phyloP scores from a whole-genome alignment of 2,888 invertebrate species.

The Drosophila greeni region DNA sequence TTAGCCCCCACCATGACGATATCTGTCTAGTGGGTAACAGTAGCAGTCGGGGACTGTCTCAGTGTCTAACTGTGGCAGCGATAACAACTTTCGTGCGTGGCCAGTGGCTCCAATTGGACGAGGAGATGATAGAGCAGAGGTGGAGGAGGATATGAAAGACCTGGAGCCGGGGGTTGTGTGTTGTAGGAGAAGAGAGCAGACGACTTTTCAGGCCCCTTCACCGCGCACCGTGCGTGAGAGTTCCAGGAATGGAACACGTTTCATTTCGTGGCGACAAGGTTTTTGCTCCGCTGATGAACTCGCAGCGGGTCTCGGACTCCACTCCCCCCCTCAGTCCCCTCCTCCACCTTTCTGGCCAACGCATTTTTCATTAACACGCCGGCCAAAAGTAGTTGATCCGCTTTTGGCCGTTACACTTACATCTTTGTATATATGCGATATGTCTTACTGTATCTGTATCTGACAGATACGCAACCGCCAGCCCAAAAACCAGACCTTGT shows the following conservation, averaged over 20 bases:
- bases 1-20: constrained; percentile 22
- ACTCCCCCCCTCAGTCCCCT: neutral
- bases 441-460: constrained; percentile 49
- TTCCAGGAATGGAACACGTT: constrained; percentile 51
- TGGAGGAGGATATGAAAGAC: neutral
- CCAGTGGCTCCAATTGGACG: constrained; percentile 9
- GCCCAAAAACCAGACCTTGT: constrained; percentile 71
- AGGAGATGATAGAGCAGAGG: neutral
- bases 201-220: constrained; percentile 3
- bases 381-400: constrained; percentile 63
- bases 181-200: constrained; percentile 13
- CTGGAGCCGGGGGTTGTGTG: neutral
- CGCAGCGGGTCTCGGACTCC: constrained; percentile 27
- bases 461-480: constrained; percentile 54
- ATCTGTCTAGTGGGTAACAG: constrained; percentile 41
- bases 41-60: constrained; percentile 42
- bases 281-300: constrained; percentile 68
- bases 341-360: constrained; percentile 47
- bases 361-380: constrained; percentile 63
- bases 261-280: constrained; percentile 56
- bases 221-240: constrained; percentile 5
- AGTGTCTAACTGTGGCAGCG: constrained; percentile 56
- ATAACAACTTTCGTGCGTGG: constrained; percentile 59
- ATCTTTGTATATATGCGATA: constrained; percentile 38
- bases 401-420: constrained; percentile 60